Evolutionary conservation across 2,113 vertebrate species (phyloP).

Genomic region (Panthera tigris): DNA sequence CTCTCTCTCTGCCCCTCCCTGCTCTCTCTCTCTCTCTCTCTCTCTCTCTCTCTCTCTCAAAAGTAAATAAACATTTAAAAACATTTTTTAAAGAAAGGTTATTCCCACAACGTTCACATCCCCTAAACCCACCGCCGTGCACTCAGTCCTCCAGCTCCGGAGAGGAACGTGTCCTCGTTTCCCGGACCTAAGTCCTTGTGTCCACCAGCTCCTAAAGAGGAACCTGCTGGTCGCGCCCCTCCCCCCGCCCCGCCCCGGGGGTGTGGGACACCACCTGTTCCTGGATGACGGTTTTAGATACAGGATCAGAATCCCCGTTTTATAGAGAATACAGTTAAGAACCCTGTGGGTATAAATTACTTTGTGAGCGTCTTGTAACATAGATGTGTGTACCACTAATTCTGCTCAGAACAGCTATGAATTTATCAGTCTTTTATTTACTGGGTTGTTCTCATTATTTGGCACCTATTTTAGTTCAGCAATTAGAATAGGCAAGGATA

Average conservation of each 20-base stretch:
- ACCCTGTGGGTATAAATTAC: neutral
- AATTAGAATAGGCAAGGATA: slow-evolving; percentile 48
- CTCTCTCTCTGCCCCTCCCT: too few relatives aligned
- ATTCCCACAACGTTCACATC: rapidly evolving
- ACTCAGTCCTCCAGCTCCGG: rapidly evolving
- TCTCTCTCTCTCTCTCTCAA: too few relatives aligned
- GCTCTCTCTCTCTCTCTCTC: too few relatives aligned
- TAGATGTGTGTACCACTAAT: too few relatives aligned
- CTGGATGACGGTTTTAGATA: rapidly evolving
- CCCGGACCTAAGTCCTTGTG: rapidly evolving
- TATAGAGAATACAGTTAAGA: neutral
- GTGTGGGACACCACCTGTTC: rapidly evolving
- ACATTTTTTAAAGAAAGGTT: too few relatives aligned
- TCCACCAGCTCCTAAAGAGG: too few relatives aligned
- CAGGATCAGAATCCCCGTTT: neutral
- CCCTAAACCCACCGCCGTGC: rapidly evolving
- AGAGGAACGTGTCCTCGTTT: rapidly evolving
- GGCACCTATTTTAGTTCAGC: slow-evolving; percentile 22
- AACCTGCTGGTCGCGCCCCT: too few relatives aligned
- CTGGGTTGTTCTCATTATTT: slow-evolving; percentile 38
- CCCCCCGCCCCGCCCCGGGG: neutral
- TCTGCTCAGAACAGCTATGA: neutral
- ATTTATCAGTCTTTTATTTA: slow-evolving; percentile 23
- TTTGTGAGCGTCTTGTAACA: neutral
- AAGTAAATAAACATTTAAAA: too few relatives aligned